Evolutionary conservation across 1,140 invertebrate genomes (phyloP), one percentile per base, ranked within the genome.

Genomic region (Tetramorium parvispinum): DNA sequence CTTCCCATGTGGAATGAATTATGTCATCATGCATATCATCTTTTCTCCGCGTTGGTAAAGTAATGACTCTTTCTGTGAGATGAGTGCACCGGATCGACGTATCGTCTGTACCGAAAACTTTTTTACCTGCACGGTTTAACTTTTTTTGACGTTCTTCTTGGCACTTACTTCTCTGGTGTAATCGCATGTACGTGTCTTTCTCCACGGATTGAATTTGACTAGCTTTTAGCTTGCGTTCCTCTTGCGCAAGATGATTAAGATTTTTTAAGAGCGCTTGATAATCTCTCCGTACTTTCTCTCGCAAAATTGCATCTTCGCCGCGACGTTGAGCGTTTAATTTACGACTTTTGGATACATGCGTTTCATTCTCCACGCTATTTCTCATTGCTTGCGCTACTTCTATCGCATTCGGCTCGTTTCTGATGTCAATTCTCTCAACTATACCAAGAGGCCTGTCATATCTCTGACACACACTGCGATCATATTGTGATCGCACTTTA

Each of bases 251-350:
- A 46, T 92, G 85, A 79, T 95, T 87, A 13, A 96, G 89, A 91
- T 93, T 94, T 83, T 95, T 89, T 68, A 96, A 63, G 51, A 96
- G 91, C 27, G 93, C 91, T 78, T 95, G 89, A 88, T 96, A 96
- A 91, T 96, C 95, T 16, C 93, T 92, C 59, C 94, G 93, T 1
- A 95, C 92, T 91, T 92, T 94, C 88, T 96, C 95, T 77, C 95
- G 93, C 75, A 96, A 91, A 46, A 95, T 85, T 6, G 96, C 96
- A 89, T 95, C 93, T 66, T 94, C 91, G 5, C 95, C 95, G 13
- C 95, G 93, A 78, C 93, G 90, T 76, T 95, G 88, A 0, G 94
- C 94, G 43, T 37, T 83, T 24, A 83, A 32, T 88, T 92, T 92
- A 51, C 89, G 92, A 68, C 63, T 91, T 77, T 92, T 83, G 6